Evolutionary conservation across 2,888 invertebrate species (phyloP), one percentile per base, ranked within the genome.

Genomic region (Xanthia icteritia): DNA sequence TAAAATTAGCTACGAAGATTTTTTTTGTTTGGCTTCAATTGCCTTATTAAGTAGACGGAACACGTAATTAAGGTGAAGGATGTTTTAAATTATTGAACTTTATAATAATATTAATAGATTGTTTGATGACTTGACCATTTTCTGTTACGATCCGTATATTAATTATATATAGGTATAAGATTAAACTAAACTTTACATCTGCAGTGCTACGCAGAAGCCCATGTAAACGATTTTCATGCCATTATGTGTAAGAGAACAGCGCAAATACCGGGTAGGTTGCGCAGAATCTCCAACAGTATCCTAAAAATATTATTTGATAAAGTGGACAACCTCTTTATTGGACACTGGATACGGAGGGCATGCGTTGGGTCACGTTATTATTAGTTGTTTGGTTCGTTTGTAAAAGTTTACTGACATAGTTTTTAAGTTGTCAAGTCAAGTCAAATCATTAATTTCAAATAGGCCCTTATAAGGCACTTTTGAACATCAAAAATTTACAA

Each of bases 21-120:
- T 74, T 80, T 82, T 84, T 69, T 65, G 17, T 77, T 39, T 20
- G 8, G 3, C 39, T 68, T 64, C 58, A 72, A 77, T 73, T 69
- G 17, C 67, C 48, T 79, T 42, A 58, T 56, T 84, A 51, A 45
- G 3, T 23, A 51, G 31, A 65, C 56, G 69, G 68, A 66, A 73
- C 73, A 23, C 11, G 9, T 73, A 70, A 79, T 84, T 73, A 82
- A 71, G 70, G 75, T 82, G 75, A 82, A 84, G 84, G 84, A 17
- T 61, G 0, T 39, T 60, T 27, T 64, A 63, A 81, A 84, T 71
- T 75, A 81, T 71, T 84, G 70, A 84, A 81, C 75, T 81, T 75
- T 75, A 74, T 15, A 65, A 69, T 45, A 54, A 58, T 64, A 61
- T 31, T 45, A 69, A 51, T 73, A 42, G 48, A 31, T 69, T 63